Percentiles rank a stretch among this genome's conserved stretches.
phyloP scores from a whole-genome alignment of 2,888 invertebrate species.

The Yponomeuta evonymella region DNA sequence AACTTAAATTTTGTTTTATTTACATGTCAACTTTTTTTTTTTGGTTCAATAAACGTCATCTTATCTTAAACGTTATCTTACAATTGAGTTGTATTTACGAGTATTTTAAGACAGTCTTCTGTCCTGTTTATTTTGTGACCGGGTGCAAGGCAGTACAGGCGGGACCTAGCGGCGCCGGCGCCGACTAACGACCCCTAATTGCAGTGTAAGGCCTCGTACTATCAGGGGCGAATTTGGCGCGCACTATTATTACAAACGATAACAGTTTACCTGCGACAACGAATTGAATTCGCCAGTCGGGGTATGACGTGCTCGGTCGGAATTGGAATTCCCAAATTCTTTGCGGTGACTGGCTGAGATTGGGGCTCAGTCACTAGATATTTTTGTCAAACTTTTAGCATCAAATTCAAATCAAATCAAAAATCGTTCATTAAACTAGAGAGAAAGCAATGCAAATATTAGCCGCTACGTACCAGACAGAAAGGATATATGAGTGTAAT shows the following conservation, averaged over 20 bases:
- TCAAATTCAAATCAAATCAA: not conserved
- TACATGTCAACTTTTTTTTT: no score
- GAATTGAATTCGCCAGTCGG: slow-evolving; percentile 52
- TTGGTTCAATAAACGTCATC: no score
- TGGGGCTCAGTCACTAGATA: no score
- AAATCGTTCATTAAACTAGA: no score
- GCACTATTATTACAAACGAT: slow-evolving; percentile 50
- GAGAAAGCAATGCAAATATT: no score
- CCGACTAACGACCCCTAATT: slow-evolving; percentile 50
- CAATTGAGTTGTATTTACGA: not conserved
- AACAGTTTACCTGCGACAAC: slow-evolving; percentile 51
- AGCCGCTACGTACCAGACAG: no score
- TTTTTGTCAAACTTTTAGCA: no score
- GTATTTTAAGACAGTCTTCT: not conserved
- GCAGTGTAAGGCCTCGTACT: slow-evolving; percentile 41
- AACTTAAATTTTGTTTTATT: no score
- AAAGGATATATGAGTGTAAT: no score
- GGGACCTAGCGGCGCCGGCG: slow-evolving; percentile 29
- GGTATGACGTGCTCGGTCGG: slow-evolving; percentile 40
- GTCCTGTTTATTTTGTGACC: not conserved
- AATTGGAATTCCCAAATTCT: slow-evolving; percentile 58
- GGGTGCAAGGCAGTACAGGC: slow-evolving; percentile 19
- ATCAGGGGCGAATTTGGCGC: slow-evolving; percentile 41
- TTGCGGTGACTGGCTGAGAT: not conserved
- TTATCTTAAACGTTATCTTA: no score